Conservation (phyloP, 1,140 invertebrate species). For the Eciton burchellii region DNA sequence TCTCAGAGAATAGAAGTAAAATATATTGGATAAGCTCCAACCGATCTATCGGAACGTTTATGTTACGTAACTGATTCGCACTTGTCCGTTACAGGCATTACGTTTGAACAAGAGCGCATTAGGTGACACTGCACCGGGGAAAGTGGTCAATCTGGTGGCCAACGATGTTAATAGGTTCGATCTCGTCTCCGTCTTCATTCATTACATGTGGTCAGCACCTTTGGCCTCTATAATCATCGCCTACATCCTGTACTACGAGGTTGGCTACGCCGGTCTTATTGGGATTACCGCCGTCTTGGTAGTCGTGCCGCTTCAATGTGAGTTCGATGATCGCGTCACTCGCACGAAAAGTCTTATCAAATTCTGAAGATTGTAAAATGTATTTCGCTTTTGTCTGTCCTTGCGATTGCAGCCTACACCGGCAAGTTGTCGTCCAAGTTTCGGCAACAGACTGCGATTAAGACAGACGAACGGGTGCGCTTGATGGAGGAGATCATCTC, state of each 20-base stretch:
- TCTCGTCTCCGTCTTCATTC: constrained; percentile 87
- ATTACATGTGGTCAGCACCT: constrained; percentile 89
- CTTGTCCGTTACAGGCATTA: constrained; percentile 83
- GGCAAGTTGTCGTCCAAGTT: constrained; percentile 89
- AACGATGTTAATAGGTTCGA: constrained; percentile 91
- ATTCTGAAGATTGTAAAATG: neutral
- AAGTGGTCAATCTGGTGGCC: constrained; percentile 94
- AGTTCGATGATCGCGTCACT: constrained; percentile 58
- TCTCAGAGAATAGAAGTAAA: neutral
- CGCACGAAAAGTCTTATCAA: too few species aligned
- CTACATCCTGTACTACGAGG: constrained; percentile 88
- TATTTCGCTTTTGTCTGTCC: neutral
- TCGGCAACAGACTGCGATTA: constrained; percentile 87
- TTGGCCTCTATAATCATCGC: constrained; percentile 87
- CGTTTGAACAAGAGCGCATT: constrained; percentile 89
- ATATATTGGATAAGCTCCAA: neutral
- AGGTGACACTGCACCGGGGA: constrained; percentile 92
- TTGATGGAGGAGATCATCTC: constrained; percentile 93
- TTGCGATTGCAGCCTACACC: constrained; percentile 86
- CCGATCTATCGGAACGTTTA: neutral
- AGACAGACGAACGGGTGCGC: constrained; percentile 91
- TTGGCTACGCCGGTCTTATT: constrained; percentile 89
- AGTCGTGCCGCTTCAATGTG: constrained; percentile 91
- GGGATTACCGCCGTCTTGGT: constrained; percentile 90
- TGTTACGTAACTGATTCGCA: constrained; percentile 9